Percentiles rank a stretch among this genome's conserved stretches.
These are phyloP conservation scores for Frankliniella intonsa DNA, from an alignment of 2,888 invertebrate species.

Conservation along the genomic window DNA sequence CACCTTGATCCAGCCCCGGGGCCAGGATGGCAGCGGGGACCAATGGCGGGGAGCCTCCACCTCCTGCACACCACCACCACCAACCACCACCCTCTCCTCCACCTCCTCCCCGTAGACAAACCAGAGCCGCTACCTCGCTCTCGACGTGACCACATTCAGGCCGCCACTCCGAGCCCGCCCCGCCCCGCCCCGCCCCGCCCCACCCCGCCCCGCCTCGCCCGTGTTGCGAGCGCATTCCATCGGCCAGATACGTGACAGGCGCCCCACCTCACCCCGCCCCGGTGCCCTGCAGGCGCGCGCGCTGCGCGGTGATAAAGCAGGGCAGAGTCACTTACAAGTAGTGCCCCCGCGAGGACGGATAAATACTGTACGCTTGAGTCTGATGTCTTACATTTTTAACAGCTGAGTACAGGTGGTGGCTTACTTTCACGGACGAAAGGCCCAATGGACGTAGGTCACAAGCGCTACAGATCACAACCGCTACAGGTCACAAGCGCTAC, in stretches of 20 bases:
- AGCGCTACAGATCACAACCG: too few relatives aligned
- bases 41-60: neutral
- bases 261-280: neutral
- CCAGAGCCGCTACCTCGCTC: neutral
- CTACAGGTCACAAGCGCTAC: too few relatives aligned
- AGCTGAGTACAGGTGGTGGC: too few relatives aligned
- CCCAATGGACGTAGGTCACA: too few relatives aligned
- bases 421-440: too few relatives aligned
- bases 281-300: neutral
- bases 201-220: neutral
- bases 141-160: conserved; percentile 16
- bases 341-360: too few relatives aligned
- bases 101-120: too few relatives aligned
- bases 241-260: conserved; percentile 12
- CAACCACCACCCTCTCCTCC: neutral
- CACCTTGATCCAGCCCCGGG: conserved; percentile 7
- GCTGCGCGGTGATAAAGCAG: neutral
- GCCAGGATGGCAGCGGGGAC: neutral
- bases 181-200: neutral
- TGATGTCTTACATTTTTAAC: too few relatives aligned
- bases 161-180: neutral
- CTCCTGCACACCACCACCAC: neutral
- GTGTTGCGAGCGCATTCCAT: neutral
- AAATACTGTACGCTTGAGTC: too few relatives aligned
- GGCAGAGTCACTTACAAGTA: neutral